These are phyloP conservation scores for Halcyon malimbica DNA, from an alignment of 2,113 vertebrate genomes.

Conservation along the genomic window DNA sequence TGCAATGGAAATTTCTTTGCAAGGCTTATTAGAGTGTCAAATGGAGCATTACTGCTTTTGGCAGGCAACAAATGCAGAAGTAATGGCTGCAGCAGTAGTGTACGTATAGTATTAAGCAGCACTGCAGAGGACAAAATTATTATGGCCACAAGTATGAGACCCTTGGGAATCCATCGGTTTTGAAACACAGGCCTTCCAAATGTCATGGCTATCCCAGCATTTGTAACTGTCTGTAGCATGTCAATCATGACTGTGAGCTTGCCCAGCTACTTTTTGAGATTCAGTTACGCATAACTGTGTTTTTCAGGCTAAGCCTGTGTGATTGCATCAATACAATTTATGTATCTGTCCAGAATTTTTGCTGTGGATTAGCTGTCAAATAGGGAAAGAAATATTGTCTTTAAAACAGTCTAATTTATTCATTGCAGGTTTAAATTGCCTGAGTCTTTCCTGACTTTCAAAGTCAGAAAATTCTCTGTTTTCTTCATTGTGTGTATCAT, in stretches of 20 bases:
- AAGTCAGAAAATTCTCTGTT: background rate
- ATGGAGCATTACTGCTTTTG: background rate
- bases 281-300: background rate
- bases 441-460: background rate
- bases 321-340: background rate
- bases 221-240: background rate
- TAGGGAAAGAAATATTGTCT: background rate
- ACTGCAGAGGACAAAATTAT: background rate
- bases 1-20: background rate
- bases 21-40: background rate
- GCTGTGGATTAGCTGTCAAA: background rate
- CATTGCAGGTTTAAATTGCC: background rate
- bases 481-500: background rate
- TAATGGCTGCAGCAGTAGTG: background rate
- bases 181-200: background rate
- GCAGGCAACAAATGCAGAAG: background rate
- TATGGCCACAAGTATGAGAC: background rate
- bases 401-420: background rate
- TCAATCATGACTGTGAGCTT: background rate
- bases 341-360: background rate
- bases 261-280: background rate
- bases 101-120: background rate
- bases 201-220: background rate
- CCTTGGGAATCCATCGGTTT: background rate
- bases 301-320: background rate